These are phyloP conservation scores for Myotis findleyi DNA, from an alignment of 2,797 vertebrate genomes.

Conservation along the genomic window DNA sequence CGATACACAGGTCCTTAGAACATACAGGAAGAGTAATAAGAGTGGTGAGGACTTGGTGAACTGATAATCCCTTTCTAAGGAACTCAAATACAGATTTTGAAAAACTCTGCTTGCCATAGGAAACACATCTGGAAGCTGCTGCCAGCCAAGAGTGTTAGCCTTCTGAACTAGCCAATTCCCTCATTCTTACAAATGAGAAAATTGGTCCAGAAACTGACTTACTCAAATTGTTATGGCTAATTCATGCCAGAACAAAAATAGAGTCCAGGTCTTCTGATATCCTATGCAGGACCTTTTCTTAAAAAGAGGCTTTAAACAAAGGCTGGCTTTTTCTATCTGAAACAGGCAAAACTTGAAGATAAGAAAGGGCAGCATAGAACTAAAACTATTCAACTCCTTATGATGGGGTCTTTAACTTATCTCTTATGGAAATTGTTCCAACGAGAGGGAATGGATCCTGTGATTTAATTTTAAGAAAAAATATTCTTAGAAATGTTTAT, in stretches of 20 bases:
- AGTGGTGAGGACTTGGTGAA: background rate
- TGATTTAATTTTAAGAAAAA: constrained; percentile 58
- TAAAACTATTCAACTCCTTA: background rate
- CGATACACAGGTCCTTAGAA: background rate
- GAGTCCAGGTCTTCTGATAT: constrained; percentile 12
- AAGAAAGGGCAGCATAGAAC: background rate
- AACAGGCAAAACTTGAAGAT: background rate
- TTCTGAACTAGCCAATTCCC: constrained; percentile 31
- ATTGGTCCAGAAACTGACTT: constrained; percentile 60
- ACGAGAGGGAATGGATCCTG: background rate
- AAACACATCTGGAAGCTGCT: constrained; percentile 50
- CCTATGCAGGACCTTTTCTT: background rate
- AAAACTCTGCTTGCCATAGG: background rate
- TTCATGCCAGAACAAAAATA: constrained; percentile 59
- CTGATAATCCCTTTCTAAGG: background rate
- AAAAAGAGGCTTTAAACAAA: background rate
- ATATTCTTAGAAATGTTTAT: constrained; percentile 53
- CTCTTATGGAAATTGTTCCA: background rate
- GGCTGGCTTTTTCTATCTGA: background rate
- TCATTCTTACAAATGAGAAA: constrained; percentile 60
- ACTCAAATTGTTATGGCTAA: constrained; percentile 35
- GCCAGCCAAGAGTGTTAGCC: constrained; percentile 31
- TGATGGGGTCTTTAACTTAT: background rate
- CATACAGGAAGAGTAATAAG: background rate
- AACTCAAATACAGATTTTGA: constrained; percentile 21